Conservation (phyloP, 2,888 invertebrate species). For the Ceramica pisi region DNA sequence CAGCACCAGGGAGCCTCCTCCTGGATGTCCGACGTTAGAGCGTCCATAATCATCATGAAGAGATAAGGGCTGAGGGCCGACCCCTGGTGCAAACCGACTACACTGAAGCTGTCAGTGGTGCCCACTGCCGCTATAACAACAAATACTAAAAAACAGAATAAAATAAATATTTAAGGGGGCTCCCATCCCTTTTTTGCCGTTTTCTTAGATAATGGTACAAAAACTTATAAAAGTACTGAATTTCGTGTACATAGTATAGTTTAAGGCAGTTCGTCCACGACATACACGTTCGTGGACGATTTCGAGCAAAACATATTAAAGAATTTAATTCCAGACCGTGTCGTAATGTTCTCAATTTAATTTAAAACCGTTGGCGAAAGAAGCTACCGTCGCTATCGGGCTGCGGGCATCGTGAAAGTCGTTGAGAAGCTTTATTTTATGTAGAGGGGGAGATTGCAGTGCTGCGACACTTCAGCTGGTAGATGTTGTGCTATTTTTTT, state of each 20-base stretch:
- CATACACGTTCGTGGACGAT: neutral
- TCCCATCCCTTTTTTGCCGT: no score
- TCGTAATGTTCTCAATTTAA: slow-evolving; percentile 44
- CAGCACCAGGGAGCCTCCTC: no score
- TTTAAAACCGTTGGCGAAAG: slow-evolving; percentile 42
- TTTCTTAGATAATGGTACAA: no score
- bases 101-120: no score
- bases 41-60: no score
- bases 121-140: no score
- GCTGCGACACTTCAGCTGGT: slow-evolving; percentile 21
- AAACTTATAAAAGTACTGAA: neutral
- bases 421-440: slow-evolving; percentile 55
- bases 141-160: no score
- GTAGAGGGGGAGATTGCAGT: slow-evolving; percentile 48
- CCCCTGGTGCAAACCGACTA: no score
- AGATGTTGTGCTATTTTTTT: slow-evolving; percentile 24
- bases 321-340: slow-evolving; percentile 27
- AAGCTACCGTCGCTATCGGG: slow-evolving; percentile 41
- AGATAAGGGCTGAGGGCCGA: no score
- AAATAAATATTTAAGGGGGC: no score
- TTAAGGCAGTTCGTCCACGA: neutral
- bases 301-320: slow-evolving; percentile 22
- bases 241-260: neutral
- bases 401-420: slow-evolving; percentile 24
- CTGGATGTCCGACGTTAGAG: no score